Evolutionary conservation across 2,797 vertebrate genomes (phyloP), one percentile per base, ranked within the genome.

Genomic region (Gallinago solitaria): DNA sequence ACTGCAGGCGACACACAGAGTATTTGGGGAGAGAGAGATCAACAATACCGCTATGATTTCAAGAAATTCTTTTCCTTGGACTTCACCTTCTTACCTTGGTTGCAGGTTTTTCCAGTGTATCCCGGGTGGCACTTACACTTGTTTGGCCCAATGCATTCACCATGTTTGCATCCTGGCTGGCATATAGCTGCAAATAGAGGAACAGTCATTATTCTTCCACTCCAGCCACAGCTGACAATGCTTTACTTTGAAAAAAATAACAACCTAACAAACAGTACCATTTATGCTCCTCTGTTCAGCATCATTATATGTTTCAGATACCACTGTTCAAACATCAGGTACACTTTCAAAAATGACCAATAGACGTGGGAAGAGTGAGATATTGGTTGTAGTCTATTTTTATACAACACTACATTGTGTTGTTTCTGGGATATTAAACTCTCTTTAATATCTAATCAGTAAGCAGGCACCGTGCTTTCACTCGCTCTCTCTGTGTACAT

Each of bases 51-150:
- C 14, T 35, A 24, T 3, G 4, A 77, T 71, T 45, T 84, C 32
- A 43, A 50, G 30, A 33, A 84, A 59, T 54, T 76, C 3, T 63
- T 11, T 60, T 60, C 41, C 47, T 61, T 24, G 37, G 32, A 30
- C n/a, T 56, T 45, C 20, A 16, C 27, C 53, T 85, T 79, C 98
- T 98, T 98, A 99, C 99, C 99, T 98, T 99, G 99, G 95, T 98
- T 99, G 98, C 99, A 99, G 94, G 99, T 99, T 98, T 99, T 99
- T 86, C 99, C 99, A 2, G 98, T 98, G 97, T 98, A 99, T 88
- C 99, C 99, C 1, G 98, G 98, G 59, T 99, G 98, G 92, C 99
- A 99, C 97, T 99, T 99, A 98, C 99, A 99, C 97, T 99, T 99
- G 97, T 99, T 99, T 48, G 99, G 99, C 95, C 99, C 99, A 63